Conservation (phyloP, 2,113 vertebrate species). For the Leptobrachium ailaonicum region DNA sequence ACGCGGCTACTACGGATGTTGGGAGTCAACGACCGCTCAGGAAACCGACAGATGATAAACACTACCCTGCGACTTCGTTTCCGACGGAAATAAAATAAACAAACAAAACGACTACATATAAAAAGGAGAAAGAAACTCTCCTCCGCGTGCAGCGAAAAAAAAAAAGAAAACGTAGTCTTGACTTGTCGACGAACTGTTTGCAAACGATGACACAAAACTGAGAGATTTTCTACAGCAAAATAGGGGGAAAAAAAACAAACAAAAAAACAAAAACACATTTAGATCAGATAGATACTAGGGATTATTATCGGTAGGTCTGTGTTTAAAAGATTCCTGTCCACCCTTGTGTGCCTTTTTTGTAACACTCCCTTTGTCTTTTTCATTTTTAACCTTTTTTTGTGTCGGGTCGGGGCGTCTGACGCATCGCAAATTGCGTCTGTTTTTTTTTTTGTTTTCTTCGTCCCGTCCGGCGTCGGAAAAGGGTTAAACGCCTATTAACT, state of each 20-base stretch:
- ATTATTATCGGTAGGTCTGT: constrained; percentile 71
- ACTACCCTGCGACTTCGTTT: constrained; percentile 58
- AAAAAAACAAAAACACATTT: constrained; percentile 24
- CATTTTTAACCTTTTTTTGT: not conserved
- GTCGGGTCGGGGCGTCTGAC: not conserved
- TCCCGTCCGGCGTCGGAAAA: not conserved
- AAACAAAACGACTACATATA: not conserved
- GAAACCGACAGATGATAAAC: constrained; percentile 77
- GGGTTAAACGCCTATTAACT: constrained; percentile 68
- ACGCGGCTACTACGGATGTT: constrained; percentile 64
- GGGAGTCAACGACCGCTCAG: constrained; percentile 81
- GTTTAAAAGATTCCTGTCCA: constrained; percentile 78
- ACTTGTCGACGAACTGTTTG: constrained; percentile 63
- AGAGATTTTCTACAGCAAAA: constrained; percentile 83
- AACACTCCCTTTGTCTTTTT: constrained; percentile 75
- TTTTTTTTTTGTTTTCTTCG: not conserved
- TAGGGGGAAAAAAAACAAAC: constrained; percentile 47
- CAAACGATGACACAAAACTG: constrained; percentile 74
- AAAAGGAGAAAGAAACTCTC: constrained; percentile 3
- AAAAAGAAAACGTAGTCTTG: constrained; percentile 51
- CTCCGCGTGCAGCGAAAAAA: constrained; percentile 60
- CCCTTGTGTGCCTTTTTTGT: constrained; percentile 95
- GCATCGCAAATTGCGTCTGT: not conserved
- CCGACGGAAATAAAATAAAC: constrained; percentile 45
- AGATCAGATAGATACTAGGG: constrained; percentile 65